These are phyloP conservation scores for Limonius californicus DNA, from an alignment of 1,140 invertebrate genomes.

Conservation along the genomic window DNA sequence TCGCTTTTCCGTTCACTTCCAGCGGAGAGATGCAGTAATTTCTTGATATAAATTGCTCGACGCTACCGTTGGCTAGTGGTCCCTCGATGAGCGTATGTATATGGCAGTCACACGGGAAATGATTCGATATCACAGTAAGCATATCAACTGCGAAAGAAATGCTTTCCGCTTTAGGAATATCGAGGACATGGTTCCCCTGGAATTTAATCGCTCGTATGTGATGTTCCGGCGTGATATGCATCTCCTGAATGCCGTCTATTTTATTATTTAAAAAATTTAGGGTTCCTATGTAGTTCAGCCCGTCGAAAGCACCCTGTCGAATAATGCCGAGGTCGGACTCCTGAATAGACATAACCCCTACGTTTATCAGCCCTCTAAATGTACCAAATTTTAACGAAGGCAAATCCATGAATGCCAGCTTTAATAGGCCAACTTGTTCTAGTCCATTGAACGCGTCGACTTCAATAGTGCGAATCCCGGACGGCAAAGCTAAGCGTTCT, in stretches of 20 bases:
- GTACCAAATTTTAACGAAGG: slow-evolving; percentile 63
- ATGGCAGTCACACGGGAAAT: slow-evolving; percentile 81
- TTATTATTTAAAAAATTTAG: slow-evolving; percentile 79
- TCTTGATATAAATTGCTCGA: slow-evolving; percentile 63
- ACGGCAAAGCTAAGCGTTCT: slow-evolving; percentile 68
- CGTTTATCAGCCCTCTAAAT: slow-evolving; percentile 70
- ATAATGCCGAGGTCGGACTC: slow-evolving; percentile 76
- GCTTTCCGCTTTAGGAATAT: slow-evolving; percentile 62
- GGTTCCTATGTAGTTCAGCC: slow-evolving; percentile 61
- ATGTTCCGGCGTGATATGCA: slow-evolving; percentile 63
- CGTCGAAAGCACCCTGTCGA: slow-evolving; percentile 66
- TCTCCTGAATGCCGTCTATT: slow-evolving; percentile 71
- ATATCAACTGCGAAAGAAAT: slow-evolving; percentile 63
- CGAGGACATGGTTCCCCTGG: slow-evolving; percentile 76
- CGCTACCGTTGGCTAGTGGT: slow-evolving; percentile 63
- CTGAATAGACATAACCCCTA: slow-evolving; percentile 68
- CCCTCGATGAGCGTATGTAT: slow-evolving; percentile 69
- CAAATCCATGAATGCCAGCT: slow-evolving; percentile 78
- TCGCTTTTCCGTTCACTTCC: slow-evolving; percentile 70
- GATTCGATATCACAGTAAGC: slow-evolving; percentile 67
- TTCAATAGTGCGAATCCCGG: slow-evolving; percentile 69
- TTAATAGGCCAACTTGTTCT: slow-evolving; percentile 70
- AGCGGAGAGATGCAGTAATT: slow-evolving; percentile 82
- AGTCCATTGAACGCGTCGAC: slow-evolving; percentile 76
- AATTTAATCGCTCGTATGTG: slow-evolving; percentile 65